Conservation (phyloP, 2,888 invertebrate species). For the Branchellion lobata region DNA sequence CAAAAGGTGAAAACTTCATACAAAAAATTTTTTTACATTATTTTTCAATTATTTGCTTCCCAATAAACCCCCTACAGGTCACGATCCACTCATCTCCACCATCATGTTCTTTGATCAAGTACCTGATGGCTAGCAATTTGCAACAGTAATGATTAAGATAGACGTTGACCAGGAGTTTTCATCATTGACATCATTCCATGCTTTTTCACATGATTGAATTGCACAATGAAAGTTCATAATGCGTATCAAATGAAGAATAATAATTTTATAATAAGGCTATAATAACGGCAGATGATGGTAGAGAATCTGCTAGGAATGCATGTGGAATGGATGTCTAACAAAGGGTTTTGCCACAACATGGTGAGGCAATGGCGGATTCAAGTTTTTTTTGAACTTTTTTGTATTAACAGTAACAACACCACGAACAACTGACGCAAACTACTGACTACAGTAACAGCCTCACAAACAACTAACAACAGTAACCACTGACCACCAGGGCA, state of each 20-base stretch:
- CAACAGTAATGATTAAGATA: neutral
- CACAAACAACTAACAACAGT: neutral
- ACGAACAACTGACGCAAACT: too few species aligned
- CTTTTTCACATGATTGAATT: too few species aligned
- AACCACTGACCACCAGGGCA: slow-evolving; percentile 62
- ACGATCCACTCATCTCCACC: neutral
- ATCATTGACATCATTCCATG: too few species aligned
- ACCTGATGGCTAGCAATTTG: neutral
- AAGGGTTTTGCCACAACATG: neutral
- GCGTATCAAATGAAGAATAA: too few species aligned
- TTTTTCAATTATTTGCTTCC: too few species aligned
- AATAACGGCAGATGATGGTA: neutral
- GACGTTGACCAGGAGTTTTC: neutral
- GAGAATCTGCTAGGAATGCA: neutral
- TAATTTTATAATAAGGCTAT: neutral
- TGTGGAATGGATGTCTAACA: neutral
- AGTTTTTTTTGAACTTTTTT: neutral
- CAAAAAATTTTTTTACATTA: too few species aligned
- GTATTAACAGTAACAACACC: too few species aligned
- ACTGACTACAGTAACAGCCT: too few species aligned
- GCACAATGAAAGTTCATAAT: too few species aligned
- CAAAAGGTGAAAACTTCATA: neutral
- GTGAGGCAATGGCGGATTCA: neutral
- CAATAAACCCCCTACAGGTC: neutral
- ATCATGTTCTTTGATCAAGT: neutral